Percentiles rank a stretch among this genome's conserved stretches.
phyloP scores from a whole-genome alignment of 2,113 vertebrate species.

The Centropristis striata region DNA sequence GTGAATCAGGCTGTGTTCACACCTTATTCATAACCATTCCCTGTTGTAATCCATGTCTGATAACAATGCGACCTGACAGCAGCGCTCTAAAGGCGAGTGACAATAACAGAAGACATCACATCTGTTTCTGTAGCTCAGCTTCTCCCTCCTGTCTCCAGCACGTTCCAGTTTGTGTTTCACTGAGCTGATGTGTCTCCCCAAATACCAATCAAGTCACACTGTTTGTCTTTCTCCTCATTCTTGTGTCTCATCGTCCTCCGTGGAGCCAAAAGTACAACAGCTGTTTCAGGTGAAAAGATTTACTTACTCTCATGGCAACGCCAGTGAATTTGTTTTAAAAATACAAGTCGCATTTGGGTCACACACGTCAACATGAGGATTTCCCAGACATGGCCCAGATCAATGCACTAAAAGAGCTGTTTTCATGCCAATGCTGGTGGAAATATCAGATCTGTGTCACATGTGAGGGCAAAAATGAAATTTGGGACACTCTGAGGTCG shows the following conservation, averaged over 20 bases:
- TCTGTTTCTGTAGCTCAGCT: constrained; percentile 15
- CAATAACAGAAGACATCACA: constrained; percentile 24
- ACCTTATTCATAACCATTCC: constrained; percentile 21
- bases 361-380: constrained; percentile 12
- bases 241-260: neutral
- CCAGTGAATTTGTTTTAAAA: constrained; percentile 3
- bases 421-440: neutral
- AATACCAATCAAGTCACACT: neutral
- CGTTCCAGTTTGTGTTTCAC: neutral
- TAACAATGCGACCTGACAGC: neutral
- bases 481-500: neutral
- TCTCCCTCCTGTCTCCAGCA: constrained; percentile 4
- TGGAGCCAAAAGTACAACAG: neutral
- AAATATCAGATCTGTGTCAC: constrained; percentile 6
- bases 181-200: constrained; percentile 1
- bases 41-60: neutral
- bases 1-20: constrained; percentile 8
- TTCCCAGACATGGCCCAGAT: constrained; percentile 16
- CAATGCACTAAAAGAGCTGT: neutral
- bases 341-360: constrained; percentile 33
- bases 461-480: neutral
- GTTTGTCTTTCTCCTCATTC: neutral
- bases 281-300: constrained; percentile 31
- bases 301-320: constrained; percentile 32
- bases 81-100: neutral